Conservation (phyloP, 2,113 vertebrate species). For the Pholis gunnellus region DNA sequence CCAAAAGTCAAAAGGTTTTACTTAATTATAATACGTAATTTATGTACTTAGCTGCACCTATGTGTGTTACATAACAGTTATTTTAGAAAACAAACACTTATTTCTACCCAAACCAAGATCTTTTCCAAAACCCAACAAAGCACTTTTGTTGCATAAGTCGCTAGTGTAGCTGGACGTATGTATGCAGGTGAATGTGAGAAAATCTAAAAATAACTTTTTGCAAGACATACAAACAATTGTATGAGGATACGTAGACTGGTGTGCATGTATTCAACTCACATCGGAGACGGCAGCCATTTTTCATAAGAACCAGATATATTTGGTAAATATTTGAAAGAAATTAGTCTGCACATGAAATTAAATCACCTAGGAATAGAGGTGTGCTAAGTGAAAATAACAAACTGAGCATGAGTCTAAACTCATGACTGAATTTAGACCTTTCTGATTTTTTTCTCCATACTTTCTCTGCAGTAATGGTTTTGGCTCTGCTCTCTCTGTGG, state of each 20-base stretch:
- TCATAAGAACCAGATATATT: background rate
- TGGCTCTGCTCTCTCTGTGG: conserved; percentile 10
- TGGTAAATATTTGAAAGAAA: background rate
- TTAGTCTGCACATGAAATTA: background rate
- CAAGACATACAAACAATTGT: background rate
- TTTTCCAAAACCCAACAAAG: background rate
- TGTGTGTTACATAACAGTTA: no score
- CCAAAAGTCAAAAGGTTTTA: no score
- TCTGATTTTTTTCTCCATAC: background rate
- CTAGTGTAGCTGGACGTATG: background rate
- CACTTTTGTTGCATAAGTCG: no score
- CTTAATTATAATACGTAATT: no score
- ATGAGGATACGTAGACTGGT: background rate
- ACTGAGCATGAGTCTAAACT: background rate
- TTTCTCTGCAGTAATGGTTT: conserved; percentile 38
- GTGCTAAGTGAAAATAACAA: background rate
- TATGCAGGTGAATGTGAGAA: background rate
- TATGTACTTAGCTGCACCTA: no score
- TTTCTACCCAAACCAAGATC: background rate
- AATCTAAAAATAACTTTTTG: no score
- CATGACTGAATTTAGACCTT: background rate
- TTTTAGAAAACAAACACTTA: no score
- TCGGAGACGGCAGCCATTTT: background rate
- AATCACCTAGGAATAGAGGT: background rate
- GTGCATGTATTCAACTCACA: background rate